Evolutionary conservation across 1,140 invertebrate species (phyloP).

Genomic region (Euschistus heros): DNA sequence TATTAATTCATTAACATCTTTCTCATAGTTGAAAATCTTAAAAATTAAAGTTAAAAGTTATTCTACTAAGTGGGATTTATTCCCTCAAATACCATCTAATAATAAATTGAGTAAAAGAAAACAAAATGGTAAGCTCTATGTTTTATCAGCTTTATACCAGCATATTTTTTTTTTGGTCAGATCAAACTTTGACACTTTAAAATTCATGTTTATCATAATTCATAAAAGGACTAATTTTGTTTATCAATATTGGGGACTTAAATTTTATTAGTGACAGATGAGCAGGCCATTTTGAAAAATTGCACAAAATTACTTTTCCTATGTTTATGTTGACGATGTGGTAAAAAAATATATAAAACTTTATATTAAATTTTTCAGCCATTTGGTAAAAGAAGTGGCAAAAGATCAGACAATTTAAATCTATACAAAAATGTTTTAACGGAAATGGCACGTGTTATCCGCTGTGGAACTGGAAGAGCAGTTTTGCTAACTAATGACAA

Average conservation of each 20-base stretch:
- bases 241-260: no score
- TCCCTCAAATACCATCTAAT: no score
- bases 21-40: background rate
- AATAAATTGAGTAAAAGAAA: background rate
- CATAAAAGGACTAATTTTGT: no score
- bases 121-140: background rate
- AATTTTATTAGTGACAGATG: background rate
- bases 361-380: constrained; percentile 35
- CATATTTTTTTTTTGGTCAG: background rate
- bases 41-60: no score
- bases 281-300: background rate
- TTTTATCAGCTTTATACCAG: background rate
- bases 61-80: no score
- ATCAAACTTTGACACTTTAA: no score
- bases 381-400: constrained; percentile 46
- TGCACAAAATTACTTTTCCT: no score
- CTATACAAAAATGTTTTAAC: constrained; percentile 42
- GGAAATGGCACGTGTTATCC: constrained; percentile 41
- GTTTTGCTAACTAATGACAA: constrained; percentile 47
- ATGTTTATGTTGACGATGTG: background rate
- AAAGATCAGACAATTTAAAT: constrained; percentile 38
- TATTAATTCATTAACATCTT: background rate
- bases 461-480: constrained; percentile 37
- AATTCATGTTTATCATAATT: no score
- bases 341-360: background rate